These are phyloP conservation scores for Neoascia interrupta DNA, from an alignment of 2,888 invertebrate species.

Conservation along the genomic window DNA sequence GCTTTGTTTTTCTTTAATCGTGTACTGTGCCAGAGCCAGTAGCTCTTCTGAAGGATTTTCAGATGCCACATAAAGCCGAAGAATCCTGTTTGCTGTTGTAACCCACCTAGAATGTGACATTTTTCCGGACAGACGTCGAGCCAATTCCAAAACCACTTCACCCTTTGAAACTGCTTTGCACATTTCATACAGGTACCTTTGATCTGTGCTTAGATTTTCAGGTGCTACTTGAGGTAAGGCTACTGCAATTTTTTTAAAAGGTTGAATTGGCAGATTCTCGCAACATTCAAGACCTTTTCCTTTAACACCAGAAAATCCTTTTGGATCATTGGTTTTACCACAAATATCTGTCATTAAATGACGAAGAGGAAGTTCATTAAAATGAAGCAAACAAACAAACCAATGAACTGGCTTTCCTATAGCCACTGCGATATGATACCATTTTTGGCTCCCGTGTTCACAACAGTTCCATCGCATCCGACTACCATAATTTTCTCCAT, in stretches of 20 bases:
- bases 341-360: not conserved
- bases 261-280: no score
- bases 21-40: no score
- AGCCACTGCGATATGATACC: not conserved
- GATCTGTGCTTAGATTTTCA: not conserved
- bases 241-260: not conserved
- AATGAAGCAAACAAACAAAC: not conserved
- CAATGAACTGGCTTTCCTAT: not conserved
- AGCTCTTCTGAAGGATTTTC: no score
- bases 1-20: not conserved
- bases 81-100: no score
- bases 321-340: not conserved
- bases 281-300: no score
- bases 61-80: not conserved
- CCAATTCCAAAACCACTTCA: no score
- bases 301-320: not conserved
- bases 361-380: not conserved
- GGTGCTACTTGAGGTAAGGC: not conserved
- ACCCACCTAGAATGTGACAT: not conserved
- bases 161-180: not conserved
- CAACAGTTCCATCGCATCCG: not conserved
- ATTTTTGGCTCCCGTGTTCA: not conserved
- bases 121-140: not conserved
- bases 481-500: not conserved
- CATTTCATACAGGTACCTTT: no score